Conservation (phyloP, 2,888 invertebrate genomes). For the Neocrepidodera transversa region DNA sequence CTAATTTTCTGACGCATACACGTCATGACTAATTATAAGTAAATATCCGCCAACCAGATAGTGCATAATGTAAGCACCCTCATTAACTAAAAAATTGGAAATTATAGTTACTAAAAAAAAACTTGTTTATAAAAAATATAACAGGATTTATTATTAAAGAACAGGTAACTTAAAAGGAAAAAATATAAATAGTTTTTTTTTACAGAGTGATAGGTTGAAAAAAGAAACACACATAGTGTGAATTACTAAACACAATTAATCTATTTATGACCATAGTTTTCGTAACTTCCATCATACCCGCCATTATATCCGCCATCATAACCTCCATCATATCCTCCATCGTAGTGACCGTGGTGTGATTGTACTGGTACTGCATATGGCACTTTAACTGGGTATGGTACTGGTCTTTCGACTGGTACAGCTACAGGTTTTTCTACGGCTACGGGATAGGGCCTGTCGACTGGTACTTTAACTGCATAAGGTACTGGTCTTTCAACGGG, state of each 20-base stretch:
- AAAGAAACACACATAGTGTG: slow-evolving; percentile 51
- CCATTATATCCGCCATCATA: slow-evolving; percentile 47
- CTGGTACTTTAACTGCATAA: slow-evolving; percentile 66
- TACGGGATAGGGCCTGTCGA: slow-evolving; percentile 63
- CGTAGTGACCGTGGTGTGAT: slow-evolving; percentile 39
- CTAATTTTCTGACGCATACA: too few species aligned
- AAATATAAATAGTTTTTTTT: slow-evolving; percentile 47
- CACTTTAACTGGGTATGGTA: slow-evolving; percentile 73
- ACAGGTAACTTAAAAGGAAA: slow-evolving; percentile 40
- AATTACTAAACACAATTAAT: slow-evolving; percentile 17
- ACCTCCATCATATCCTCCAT: slow-evolving; percentile 45
- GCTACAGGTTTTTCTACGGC: slow-evolving; percentile 72
- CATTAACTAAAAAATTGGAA: too few species aligned
- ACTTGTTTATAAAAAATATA: slow-evolving; percentile 50
- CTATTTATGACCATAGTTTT: slow-evolving; percentile 43
- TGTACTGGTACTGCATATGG: slow-evolving; percentile 58
- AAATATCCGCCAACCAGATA: too few species aligned
- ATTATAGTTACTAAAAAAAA: too few species aligned
- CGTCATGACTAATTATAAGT: too few species aligned
- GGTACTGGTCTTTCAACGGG: slow-evolving; percentile 70
- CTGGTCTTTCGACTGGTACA: slow-evolving; percentile 68
- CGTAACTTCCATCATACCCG: slow-evolving; percentile 42
- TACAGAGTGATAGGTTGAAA: slow-evolving; percentile 26
- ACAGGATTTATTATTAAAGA: slow-evolving; percentile 48
- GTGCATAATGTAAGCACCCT: too few species aligned